Base-by-base conservation (phyloP, 2,888 invertebrate genomes). In the Drosophila limbata region DNA sequence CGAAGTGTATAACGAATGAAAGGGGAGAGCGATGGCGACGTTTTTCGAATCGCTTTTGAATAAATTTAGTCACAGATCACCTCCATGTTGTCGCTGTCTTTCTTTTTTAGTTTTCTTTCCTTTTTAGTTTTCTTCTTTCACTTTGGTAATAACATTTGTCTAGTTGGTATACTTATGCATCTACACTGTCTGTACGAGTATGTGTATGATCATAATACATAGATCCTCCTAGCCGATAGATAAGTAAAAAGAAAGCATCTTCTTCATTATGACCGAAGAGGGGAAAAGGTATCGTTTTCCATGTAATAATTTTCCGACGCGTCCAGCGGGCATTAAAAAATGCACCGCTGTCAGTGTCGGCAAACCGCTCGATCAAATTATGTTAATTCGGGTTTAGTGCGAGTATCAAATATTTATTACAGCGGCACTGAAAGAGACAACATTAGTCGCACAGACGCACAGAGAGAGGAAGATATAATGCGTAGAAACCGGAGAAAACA, bases 291-390 rank as follows among this genome's bases (percentile, higher is more conserved):
- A 86, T 88, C 81, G 79, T 81, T 86, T 90, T 90, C 84, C 84
- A 67, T 73, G 81, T 89, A 88, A 88, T 86, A 85, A 85, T 87
- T 89, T 83, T 67, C 73, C 77, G 28, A 72, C 52, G 66, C 57
- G 69, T 66, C 73, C 74, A 75, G 66, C 70, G 73, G 71, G 61
- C 63, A 79, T 84, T 86, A 9, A 35, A 84, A 87, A 84, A 81
- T 77, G 73, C 73, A 61, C 60, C 70, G 76, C 79, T 88, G 89
- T 86, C 88, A 78, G 74, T 83, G 85, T 74, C 66, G 76, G 76
- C 73, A 61, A 77, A 79, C 73, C 85, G 85, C 78, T 89, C 87
- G 79, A 89, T 89, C 90, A 90, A 90, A 86, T 90, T 90, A 89
- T 89, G 90, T 89, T 81, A 90, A 89, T 89, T 84, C 69, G 75